Evolutionary conservation across 2,113 vertebrate genomes (phyloP), one percentile per base, ranked within the genome.

Genomic region (Puffinus mauretanicus): DNA sequence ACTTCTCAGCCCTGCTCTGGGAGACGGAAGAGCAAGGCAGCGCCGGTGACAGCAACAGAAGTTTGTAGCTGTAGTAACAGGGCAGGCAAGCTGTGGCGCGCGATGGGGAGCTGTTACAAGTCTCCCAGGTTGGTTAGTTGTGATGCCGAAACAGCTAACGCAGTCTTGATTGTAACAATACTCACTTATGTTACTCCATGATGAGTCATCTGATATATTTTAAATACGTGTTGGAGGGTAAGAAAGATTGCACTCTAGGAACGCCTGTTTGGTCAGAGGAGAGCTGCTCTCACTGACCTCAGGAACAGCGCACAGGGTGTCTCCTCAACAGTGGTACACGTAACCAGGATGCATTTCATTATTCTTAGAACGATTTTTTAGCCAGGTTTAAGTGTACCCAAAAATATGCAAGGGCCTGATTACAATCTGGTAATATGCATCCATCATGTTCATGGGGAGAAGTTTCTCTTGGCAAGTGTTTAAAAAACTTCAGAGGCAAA

Each of bases 241-340:
- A 80, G 60, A 29, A 67, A 51, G 38, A 30, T 0, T 7, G 34
- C 18, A 1, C 44, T 16, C 27, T 7, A 26, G 24, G 36, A 55
- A 61, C 1, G 9, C n/a, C 46, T 9, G 20, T 8, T 30, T 42
- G 38, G 29, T 32, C 52, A 29, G n/a, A 36, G 22, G 26, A 52
- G n/a, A 55, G 54, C 51, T 54, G 66, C 52, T 60, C 65, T 27
- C 46, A 3, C 26, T 26, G 30, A 16, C 61, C 47, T 30, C 5
- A 58, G 34, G 26, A 71, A 54, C 58, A 24, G 67, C 2, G 19
- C 60, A 34, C 3, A 7, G 38, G 9, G 5, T 18, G 17, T 13
- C 51, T n/a, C 38, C 66, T 71, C 57, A 36, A 18, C 38, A 55
- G 51, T 1, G 0, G 46, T 20, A n/a, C 16, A 5, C 1, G 0